Base-by-base conservation (phyloP, 2,888 invertebrate species). In the Eumacrocentrus americanus region DNA sequence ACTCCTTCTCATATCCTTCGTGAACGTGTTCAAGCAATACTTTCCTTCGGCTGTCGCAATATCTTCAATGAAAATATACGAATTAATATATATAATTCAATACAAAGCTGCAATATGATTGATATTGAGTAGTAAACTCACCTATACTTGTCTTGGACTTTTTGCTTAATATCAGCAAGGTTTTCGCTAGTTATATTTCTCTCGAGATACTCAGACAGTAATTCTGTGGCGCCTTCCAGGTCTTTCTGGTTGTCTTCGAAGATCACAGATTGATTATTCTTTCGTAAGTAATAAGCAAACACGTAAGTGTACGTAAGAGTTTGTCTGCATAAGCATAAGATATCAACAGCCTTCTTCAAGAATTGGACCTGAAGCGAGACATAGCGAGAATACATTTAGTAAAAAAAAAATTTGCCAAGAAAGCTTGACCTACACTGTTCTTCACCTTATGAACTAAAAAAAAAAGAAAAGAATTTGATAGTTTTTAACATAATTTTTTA, bases 261-360 rank as follows among this genome's bases (percentile, higher is more conserved):
- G 81, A 99, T 97, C 83, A 94, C 92, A 75, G 96, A 95, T 84
- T 98, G 98, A 85, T 99, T 98, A 86, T 95, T 98, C 85, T 96
- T 95, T 82, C 90, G 89, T 80, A 98, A 87, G 83, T 98, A 99
- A 84, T 95, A 99, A 74, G 98, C 98, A 87, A 99, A 99, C 71
- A 98, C 98, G 82, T 99, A 99, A 51, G 98, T 98, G 85, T 95
- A 98, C 97, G 98, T 98, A 58, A 98, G 86, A 14, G 98, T 98
- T 83, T 98, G 96, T 69, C 98, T 88, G 84, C 98, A 98, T 82
- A 93, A 93, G 83, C 96, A 97, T 63, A 98, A 86, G 81, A 95
- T 96, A 84, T 96, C 96, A 76, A 97, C 96, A 59, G 98, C 98
- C 82, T 96, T 94, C 83, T 94, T 94, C 74, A 99, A 85, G 84